Evolutionary conservation across 2,888 invertebrate genomes (phyloP).

Genomic region (Tethea ocularis): DNA sequence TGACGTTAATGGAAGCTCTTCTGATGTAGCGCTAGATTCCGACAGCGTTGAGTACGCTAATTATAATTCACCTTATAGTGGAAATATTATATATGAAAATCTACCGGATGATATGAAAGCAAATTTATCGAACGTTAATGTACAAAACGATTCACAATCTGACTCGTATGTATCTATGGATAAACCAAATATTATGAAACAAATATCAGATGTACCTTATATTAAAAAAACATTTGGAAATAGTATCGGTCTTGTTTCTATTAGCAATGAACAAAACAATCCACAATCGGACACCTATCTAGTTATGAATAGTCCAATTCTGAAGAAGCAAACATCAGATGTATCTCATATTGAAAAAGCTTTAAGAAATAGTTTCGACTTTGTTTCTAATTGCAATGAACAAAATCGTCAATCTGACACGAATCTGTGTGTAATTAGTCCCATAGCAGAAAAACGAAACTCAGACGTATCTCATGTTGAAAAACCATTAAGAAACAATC

Average conservation of each 20-base stretch:
- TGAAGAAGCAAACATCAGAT: neutral
- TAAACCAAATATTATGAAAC: no score
- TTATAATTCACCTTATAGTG: neutral
- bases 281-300: neutral
- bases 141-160: neutral
- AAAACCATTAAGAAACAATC: neutral
- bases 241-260: no score
- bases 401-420: neutral
- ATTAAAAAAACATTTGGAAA: no score
- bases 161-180: neutral
- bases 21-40: slow-evolving; percentile 1
- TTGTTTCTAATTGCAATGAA: neutral
- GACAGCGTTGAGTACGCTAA: slow-evolving; percentile 3
- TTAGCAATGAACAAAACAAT: neutral
- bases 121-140: slow-evolving; percentile 20
- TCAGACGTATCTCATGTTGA: neutral
- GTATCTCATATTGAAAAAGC: neutral
- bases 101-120: slow-evolving; percentile 53
- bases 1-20: neutral
- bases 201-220: no score
- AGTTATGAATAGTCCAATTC: neutral
- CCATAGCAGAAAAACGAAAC: neutral
- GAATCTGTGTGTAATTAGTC: neutral
- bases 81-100: slow-evolving; percentile 35
- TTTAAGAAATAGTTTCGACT: neutral